A percentile compares a stretch with the other conserved stretches of the same genome.
Evolutionary conservation across 2,888 invertebrate genomes (phyloP).

Genomic region (Amphipoea lucens): DNA sequence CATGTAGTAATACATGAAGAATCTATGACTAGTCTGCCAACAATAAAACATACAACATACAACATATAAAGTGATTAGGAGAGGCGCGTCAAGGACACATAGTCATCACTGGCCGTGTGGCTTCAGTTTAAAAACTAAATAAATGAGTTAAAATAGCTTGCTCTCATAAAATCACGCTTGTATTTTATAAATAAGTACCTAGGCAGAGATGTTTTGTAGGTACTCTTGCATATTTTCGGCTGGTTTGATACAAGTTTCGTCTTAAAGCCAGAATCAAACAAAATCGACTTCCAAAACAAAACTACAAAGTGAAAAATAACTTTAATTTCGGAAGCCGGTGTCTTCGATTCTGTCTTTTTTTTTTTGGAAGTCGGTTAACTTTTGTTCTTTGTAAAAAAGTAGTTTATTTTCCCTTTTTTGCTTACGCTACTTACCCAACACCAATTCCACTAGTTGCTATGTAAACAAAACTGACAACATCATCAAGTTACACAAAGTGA

Average conservation of each 20-base stretch:
- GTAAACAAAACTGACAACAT: background rate
- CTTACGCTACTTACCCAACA: too few species aligned
- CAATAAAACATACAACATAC: too few species aligned
- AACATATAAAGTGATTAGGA: slow-evolving; percentile 32
- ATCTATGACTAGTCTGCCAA: slow-evolving; percentile 20
- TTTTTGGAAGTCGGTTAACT: too few species aligned
- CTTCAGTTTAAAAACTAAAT: slow-evolving; percentile 24
- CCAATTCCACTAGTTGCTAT: background rate
- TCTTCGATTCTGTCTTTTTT: too few species aligned
- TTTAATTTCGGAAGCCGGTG: too few species aligned
- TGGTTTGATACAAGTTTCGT: background rate
- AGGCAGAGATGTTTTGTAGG: background rate
- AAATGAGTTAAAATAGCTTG: background rate
- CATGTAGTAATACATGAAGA: background rate
- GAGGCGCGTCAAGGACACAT: slow-evolving; percentile 42
- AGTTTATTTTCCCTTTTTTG: too few species aligned
- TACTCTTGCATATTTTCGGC: background rate
- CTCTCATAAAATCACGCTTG: background rate
- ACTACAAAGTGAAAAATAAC: too few species aligned
- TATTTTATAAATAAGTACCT: too few species aligned
- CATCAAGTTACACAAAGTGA: background rate
- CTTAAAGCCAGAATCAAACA: too few species aligned
- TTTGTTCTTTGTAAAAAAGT: too few species aligned
- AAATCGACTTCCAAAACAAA: too few species aligned
- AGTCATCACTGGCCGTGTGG: slow-evolving; percentile 5